These are phyloP conservation scores for Oncorhynchus kisutch DNA, from an alignment of 2,113 vertebrate genomes.

Conservation along the genomic window DNA sequence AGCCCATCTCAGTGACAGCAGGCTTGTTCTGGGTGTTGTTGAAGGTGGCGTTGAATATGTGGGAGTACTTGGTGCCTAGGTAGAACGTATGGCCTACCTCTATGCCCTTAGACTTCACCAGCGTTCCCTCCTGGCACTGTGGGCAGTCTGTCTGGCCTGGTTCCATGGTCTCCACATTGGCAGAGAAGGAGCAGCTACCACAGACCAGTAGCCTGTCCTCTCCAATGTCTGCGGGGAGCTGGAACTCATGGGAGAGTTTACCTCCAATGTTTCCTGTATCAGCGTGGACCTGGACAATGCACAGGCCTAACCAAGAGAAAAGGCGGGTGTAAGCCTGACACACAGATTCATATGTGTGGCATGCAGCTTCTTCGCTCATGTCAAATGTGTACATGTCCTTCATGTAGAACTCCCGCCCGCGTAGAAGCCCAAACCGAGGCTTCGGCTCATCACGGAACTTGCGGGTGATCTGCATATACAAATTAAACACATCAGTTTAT, in stretches of 20 bases:
- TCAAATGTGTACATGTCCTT: conserved; percentile 99
- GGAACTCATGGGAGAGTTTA: conserved; percentile 89
- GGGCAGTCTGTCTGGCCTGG: conserved; percentile 73
- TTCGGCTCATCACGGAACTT: conserved; percentile 95
- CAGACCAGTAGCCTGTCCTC: conserved; percentile 87
- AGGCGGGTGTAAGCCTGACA: conserved; percentile 79
- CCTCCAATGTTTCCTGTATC: conserved; percentile 89
- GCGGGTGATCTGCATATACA: conserved; percentile 77
- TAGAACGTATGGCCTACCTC: conserved; percentile 97
- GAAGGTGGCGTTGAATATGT: conserved; percentile 77
- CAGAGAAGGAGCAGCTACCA: conserved; percentile 80
- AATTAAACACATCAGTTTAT: not conserved
- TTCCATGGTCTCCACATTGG: conserved; percentile 81
- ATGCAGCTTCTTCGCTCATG: conserved; percentile 75
- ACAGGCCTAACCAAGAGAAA: conserved; percentile 79
- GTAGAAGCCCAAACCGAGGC: conserved; percentile 89
- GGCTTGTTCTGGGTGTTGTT: conserved; percentile 72
- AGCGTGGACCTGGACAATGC: conserved; percentile 80
- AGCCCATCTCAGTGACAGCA: conserved; percentile 86
- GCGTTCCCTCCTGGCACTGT: conserved; percentile 69
- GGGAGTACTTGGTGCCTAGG: conserved; percentile 90
- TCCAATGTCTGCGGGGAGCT: conserved; percentile 82
- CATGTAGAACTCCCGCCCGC: conserved; percentile 98
- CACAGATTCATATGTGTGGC: conserved; percentile 80
- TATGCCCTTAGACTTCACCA: conserved; percentile 84